Evolutionary conservation across 2,797 vertebrate genomes (phyloP).

Genomic region (Pitangus sulphuratus): DNA sequence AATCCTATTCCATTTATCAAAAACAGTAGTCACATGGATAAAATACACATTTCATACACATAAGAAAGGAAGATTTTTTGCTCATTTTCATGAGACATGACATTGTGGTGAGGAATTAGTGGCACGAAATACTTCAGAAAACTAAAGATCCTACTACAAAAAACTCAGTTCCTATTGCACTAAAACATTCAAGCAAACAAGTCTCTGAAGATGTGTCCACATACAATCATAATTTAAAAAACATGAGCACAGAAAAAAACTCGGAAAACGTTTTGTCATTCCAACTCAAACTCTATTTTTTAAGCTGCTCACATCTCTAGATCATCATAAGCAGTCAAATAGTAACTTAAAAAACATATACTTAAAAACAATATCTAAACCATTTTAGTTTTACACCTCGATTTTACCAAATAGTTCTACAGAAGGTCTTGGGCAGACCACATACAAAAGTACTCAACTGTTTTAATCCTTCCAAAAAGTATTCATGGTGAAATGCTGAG

Average conservation of each 20-base stretch:
- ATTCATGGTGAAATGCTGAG: background rate
- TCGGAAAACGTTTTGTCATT: background rate
- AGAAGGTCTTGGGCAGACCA: background rate
- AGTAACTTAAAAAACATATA: background rate
- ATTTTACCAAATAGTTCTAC: background rate
- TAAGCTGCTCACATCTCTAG: background rate
- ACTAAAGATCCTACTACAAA: background rate
- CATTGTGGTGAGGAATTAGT: background rate
- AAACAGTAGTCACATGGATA: background rate
- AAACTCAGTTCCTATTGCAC: background rate
- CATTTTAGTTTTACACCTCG: background rate
- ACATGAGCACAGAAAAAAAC: background rate
- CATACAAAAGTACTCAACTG: fast-evolving
- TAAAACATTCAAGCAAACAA: background rate
- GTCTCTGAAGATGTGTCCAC: background rate
- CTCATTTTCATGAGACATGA: background rate
- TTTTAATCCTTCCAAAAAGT: background rate
- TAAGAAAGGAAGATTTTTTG: background rate
- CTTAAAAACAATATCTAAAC: background rate
- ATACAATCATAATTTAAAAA: background rate
- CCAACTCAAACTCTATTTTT: background rate
- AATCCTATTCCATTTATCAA: background rate
- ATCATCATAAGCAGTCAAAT: background rate
- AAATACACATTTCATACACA: background rate
- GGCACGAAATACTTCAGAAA: background rate